Base-by-base conservation (phyloP, 2,888 invertebrate species). In the Adela reaumurella region DNA sequence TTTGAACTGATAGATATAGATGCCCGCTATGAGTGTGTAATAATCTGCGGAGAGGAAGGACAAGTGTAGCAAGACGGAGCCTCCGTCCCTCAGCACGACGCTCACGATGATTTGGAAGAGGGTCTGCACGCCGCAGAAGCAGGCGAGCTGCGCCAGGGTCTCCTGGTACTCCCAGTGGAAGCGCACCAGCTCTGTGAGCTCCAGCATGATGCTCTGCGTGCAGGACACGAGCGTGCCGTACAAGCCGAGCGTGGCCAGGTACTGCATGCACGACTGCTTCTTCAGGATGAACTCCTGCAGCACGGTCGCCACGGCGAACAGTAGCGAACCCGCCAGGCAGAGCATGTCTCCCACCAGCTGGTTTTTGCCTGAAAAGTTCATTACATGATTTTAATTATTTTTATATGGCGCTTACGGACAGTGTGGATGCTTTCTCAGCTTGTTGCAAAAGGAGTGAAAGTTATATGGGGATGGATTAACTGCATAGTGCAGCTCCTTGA, bases 11-110 rank as follows among this genome's bases (percentile, higher is more conserved):
- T 92, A 91, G 54, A 91, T 81, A 59, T 88, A 83, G 69, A 92
- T 86, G 55, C 92, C 92, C 57, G 87, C 83, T 46, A 93, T 81
- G 17, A 93, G 82, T 3, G 92, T 88, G 67, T 92, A 94, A 67
- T 92, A 92, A 70, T 93, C 92, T 2, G 92, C 85, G 0, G 92
- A 90, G 49, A 94, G 72, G 51, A 93, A 83, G 10, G 91, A 89
- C 55, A 94, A 71, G 68, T 93, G 94, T 63, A 92, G 78, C 57
- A 90, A 84, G 45, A 92, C 88, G n/a, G 93, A 89, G 11, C 91
- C 90, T 11, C 91, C 89, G 59, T 87, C 83, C 59, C 85, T 81
- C 53, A 92, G 72, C 70, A 92, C 87, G 16, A 88, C 80, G 43
- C 91, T 87, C 58, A 91, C 88, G 50, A 89, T 70, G 46, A 88